A percentile compares a stretch with the other conserved stretches of the same genome.
Conservation (phyloP, 2,113 vertebrate species). For the Hemibagrus wyckioides region DNA sequence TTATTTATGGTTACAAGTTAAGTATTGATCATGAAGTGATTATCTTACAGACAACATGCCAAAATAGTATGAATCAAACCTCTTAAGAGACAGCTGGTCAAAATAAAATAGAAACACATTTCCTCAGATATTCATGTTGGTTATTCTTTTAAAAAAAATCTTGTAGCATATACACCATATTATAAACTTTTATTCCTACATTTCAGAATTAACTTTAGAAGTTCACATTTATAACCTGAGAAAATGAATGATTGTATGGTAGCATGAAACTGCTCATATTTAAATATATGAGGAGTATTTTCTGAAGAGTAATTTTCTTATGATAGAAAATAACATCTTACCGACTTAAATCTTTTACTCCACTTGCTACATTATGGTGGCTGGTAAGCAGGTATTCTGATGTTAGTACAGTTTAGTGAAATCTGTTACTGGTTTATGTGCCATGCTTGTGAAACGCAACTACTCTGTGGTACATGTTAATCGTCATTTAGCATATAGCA, state of each 20-base stretch:
- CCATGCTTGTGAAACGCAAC: neutral
- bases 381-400: neutral
- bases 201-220: neutral
- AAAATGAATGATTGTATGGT: no score
- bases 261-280: no score
- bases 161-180: neutral
- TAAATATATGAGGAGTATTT: no score
- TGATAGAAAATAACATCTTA: no score
- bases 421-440: neutral
- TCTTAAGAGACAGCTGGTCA: neutral
- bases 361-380: neutral
- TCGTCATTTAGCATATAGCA: conserved; percentile 2
- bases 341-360: no score
- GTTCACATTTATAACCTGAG: neutral
- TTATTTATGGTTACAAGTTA: neutral
- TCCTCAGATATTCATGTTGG: neutral
- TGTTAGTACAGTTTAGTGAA: no score
- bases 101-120: neutral
- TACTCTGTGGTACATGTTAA: neutral
- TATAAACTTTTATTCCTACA: neutral
- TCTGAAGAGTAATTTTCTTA: no score
- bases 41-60: neutral
- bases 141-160: neutral
- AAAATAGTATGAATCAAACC: neutral
- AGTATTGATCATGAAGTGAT: neutral